phyloP scores from a whole-genome alignment of 1,140 invertebrate species.

The Drosophila simulans region DNA sequence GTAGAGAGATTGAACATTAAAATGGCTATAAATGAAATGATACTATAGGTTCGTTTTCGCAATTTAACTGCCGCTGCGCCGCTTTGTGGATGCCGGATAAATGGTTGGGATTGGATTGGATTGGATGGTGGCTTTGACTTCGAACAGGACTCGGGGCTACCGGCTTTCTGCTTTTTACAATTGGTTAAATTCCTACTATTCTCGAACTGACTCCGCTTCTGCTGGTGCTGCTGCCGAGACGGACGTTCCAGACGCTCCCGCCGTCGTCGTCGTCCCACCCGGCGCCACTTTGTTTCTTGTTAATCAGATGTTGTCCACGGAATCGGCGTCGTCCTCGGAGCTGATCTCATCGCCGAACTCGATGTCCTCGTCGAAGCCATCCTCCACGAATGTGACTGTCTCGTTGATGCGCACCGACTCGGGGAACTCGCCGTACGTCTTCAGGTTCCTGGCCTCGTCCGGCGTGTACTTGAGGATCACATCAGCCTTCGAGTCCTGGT shows the following conservation, averaged over 20 bases:
- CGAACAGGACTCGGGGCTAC: slow-evolving; percentile 3
- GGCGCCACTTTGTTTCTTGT: slow-evolving; percentile 65
- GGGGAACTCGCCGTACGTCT: slow-evolving; percentile 99
- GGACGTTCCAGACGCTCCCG: slow-evolving; percentile 25
- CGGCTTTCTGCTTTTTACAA: slow-evolving; percentile 66
- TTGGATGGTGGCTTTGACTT: slow-evolving; percentile 6
- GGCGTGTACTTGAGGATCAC: slow-evolving; percentile 99
- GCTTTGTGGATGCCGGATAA: slow-evolving; percentile 8
- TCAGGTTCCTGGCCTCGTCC: slow-evolving; percentile 99
- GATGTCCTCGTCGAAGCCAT: slow-evolving; percentile 97
- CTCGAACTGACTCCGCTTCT: slow-evolving; percentile 57
- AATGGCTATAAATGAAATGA: slow-evolving; percentile 43
- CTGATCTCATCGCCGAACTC: slow-evolving; percentile 97
- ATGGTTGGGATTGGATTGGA: not conserved
- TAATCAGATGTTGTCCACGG: slow-evolving; percentile 88
- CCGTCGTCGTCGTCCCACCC: slow-evolving; percentile 42
- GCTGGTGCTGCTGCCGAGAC: slow-evolving; percentile 25
- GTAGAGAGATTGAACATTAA: slow-evolving; percentile 35
- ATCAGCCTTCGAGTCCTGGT: slow-evolving; percentile 99
- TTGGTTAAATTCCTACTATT: slow-evolving; percentile 78
- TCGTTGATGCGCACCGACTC: slow-evolving; percentile 98
- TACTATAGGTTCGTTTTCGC: slow-evolving; percentile 16
- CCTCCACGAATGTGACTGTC: slow-evolving; percentile 96
- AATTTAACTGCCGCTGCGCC: slow-evolving; percentile 1
- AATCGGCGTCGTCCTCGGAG: slow-evolving; percentile 93